phyloP scores from a whole-genome alignment of 2,797 vertebrate species.

The Thunnus albacares region DNA sequence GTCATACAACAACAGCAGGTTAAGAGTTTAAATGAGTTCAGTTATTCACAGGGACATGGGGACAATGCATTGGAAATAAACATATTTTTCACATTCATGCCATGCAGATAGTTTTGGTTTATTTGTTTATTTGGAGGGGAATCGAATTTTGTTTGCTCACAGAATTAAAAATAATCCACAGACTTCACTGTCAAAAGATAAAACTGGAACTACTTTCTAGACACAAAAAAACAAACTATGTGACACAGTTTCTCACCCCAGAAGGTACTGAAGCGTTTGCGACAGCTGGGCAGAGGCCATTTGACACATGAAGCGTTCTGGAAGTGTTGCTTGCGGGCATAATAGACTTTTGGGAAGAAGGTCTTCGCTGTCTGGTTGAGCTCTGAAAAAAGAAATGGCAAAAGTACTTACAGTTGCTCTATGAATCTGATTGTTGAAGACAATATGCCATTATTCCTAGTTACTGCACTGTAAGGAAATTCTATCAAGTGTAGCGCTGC shows the following conservation, averaged over 20 bases:
- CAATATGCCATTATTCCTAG: not conserved
- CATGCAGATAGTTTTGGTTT: too few species aligned
- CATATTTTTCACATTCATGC: too few species aligned
- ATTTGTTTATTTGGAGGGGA: too few species aligned
- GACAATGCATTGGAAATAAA: too few species aligned
- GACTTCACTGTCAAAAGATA: too few species aligned
- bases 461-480: not conserved
- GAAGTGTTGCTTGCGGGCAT: conserved; percentile 75
- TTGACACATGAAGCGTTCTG: conserved; percentile 73
- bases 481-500: not conserved
- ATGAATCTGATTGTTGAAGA: not conserved
- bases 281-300: conserved; percentile 82
- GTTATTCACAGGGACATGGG: not conserved
- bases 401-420: not conserved
- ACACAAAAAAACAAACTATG: not conserved
- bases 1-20: not conserved
- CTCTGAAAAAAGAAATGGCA: conserved; percentile 67
- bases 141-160: too few species aligned
- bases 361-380: conserved; percentile 74
- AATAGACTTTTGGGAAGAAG: conserved; percentile 78
- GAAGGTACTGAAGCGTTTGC: conserved; percentile 64
- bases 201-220: not conserved
- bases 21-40: not conserved
- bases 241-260: conserved; percentile 70
- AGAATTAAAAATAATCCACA: not conserved